phyloP scores from a whole-genome alignment of 2,113 vertebrate species.

The Coreoperca whiteheadi region DNA sequence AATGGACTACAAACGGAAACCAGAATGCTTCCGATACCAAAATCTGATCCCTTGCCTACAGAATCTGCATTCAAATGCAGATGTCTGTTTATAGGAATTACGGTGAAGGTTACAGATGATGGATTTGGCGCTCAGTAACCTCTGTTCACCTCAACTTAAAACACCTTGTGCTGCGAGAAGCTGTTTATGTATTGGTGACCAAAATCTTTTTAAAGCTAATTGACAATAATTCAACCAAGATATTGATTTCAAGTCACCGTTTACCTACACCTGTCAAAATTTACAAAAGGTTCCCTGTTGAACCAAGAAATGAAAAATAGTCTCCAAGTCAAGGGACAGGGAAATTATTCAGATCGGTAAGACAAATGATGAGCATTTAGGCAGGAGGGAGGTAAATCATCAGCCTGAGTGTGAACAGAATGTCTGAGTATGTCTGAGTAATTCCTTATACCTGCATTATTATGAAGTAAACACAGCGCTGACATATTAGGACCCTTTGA shows the following conservation, averaged over 20 bases:
- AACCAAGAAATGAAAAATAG: conserved; percentile 16
- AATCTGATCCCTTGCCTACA: too few relatives aligned
- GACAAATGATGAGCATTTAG: conserved; percentile 41
- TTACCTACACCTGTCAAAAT: background rate
- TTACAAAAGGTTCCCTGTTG: background rate
- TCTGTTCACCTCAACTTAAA: background rate
- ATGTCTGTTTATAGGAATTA: too few relatives aligned
- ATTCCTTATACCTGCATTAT: background rate
- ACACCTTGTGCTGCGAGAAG: background rate
- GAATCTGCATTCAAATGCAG: too few relatives aligned
- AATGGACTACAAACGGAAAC: too few relatives aligned
- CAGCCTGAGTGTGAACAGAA: conserved; percentile 50
- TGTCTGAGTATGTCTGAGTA: background rate
- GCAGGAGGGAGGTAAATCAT: conserved; percentile 60
- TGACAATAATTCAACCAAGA: background rate
- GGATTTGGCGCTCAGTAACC: background rate
- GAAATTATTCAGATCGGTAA: conserved; percentile 28
- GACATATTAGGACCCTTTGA: background rate
- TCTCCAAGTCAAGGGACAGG: conserved; percentile 21
- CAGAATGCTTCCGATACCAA: too few relatives aligned
- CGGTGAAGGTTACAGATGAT: background rate
- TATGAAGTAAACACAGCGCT: background rate
- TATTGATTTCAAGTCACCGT: conserved; percentile 6
- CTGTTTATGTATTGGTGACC: background rate
- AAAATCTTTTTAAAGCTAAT: background rate